A percentile compares a stretch with the other conserved stretches of the same genome.
phyloP scores from a whole-genome alignment of 2,113 vertebrate species.

The Monarcha castaneiventris region DNA sequence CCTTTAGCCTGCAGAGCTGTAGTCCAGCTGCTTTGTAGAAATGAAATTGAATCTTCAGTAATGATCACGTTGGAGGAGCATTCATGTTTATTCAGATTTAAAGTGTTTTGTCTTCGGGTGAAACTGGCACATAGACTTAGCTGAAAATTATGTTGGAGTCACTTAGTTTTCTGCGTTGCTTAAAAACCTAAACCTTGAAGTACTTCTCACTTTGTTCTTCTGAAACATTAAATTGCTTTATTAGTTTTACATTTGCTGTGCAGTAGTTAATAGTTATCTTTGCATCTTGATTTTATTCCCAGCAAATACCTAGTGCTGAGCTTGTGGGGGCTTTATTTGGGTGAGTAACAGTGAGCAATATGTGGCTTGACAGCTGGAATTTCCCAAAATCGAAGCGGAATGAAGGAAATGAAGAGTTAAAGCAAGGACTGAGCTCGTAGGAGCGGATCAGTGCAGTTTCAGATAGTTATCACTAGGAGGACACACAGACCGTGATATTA shows the following conservation, averaged over 20 bases:
- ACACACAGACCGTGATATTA: constrained; percentile 57
- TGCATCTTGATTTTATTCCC: not conserved
- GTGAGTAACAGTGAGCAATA: not conserved
- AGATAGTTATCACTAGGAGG: constrained; percentile 64
- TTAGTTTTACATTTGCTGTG: fast-evolving
- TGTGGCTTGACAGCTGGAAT: not conserved
- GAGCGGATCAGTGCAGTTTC: constrained; percentile 28
- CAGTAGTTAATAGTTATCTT: not conserved
- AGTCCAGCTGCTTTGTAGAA: not conserved
- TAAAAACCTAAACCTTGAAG: not conserved
- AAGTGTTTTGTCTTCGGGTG: fast-evolving
- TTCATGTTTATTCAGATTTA: fast-evolving
- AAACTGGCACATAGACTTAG: fast-evolving
- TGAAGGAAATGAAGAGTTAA: not conserved
- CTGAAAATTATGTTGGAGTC: not conserved
- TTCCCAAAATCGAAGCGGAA: not conserved
- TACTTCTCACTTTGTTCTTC: not conserved
- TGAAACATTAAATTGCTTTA: not conserved
- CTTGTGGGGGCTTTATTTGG: not conserved
- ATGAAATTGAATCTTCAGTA: not conserved
- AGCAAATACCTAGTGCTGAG: not conserved
- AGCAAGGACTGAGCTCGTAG: not conserved
- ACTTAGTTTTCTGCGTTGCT: not conserved
- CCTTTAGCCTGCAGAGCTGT: not conserved
- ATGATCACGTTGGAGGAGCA: not conserved